Evolutionary conservation across 2,888 invertebrate species (phyloP).

Genomic region (Lithophane socia): DNA sequence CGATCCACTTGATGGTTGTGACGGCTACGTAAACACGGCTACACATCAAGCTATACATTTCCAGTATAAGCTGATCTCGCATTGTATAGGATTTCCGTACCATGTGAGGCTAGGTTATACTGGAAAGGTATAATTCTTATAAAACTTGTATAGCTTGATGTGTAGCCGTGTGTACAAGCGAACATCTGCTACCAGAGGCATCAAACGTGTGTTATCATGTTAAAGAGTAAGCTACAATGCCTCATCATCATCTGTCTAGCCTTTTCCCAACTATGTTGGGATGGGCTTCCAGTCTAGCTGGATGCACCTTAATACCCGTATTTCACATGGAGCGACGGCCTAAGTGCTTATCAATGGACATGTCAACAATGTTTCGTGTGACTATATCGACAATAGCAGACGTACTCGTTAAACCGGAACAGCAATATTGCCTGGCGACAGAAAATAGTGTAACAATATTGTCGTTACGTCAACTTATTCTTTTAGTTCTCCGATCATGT

Average conservation of each 20-base stretch:
- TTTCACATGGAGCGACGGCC: not conserved
- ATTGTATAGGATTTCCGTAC: no score
- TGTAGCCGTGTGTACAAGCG: no score
- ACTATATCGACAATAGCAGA: no score
- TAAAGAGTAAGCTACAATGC: not conserved
- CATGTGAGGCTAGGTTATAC: no score
- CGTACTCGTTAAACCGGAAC: not conserved
- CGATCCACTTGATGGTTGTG: no score
- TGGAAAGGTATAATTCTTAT: no score
- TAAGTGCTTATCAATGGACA: not conserved
- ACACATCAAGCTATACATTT: no score
- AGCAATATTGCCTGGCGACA: not conserved
- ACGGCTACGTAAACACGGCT: no score
- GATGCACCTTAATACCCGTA: not conserved
- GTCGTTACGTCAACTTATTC: not conserved
- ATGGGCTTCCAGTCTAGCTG: not conserved
- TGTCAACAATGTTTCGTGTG: no score
- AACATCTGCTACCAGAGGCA: not conserved
- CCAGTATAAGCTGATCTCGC: no score
- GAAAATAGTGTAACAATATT: not conserved
- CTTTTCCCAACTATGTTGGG: not conserved
- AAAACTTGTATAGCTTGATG: no score
- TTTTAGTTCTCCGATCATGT: slow-evolving; percentile 25
- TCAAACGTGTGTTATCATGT: not conserved
- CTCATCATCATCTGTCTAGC: not conserved